A percentile compares a stretch with the other conserved stretches of the same genome.
Evolutionary conservation across 2,113 vertebrate genomes (phyloP).

Genomic region (Thunnus maccoyii): DNA sequence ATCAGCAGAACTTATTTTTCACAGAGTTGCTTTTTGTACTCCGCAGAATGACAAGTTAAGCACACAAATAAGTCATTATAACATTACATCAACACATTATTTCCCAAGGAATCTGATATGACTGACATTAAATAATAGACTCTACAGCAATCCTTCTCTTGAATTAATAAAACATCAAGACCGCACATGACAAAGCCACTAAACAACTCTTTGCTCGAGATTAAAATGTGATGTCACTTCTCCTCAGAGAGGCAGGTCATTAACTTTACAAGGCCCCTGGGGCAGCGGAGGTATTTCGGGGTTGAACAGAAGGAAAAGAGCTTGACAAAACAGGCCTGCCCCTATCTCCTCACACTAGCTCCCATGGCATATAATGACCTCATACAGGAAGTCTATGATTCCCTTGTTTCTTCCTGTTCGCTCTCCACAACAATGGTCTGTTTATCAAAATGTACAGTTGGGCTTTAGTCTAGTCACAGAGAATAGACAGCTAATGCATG

Average conservation of each 20-base stretch:
- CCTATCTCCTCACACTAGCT: constrained; percentile 74
- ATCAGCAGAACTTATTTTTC: constrained; percentile 28
- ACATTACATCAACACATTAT: constrained; percentile 24
- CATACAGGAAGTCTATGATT: constrained; percentile 82
- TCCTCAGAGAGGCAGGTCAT: constrained; percentile 68
- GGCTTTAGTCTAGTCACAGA: constrained; percentile 40
- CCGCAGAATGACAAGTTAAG: constrained; percentile 21
- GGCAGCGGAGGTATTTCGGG: constrained; percentile 76
- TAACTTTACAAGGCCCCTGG: constrained; percentile 76
- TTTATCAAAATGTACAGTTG: constrained; percentile 71
- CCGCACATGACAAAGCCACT: constrained; percentile 44
- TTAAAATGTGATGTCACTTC: constrained; percentile 79
- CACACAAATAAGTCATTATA: constrained; percentile 34
- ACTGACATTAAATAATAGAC: constrained; percentile 20
- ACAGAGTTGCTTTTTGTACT: constrained; percentile 5
- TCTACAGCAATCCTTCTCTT: constrained; percentile 8
- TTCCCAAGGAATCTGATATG: constrained; percentile 16
- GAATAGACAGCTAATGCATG: constrained; percentile 27
- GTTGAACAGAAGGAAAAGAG: constrained; percentile 75
- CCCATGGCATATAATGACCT: constrained; percentile 80
- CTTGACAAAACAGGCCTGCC: constrained; percentile 79
- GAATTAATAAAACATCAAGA: constrained; percentile 55
- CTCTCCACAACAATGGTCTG: constrained; percentile 82
- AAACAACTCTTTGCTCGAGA: constrained; percentile 61
- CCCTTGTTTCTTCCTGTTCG: constrained; percentile 83